Evolutionary conservation across 2,888 invertebrate species (phyloP), one percentile per base, ranked within the genome.

Genomic region (Entomobrya multifasciata): DNA sequence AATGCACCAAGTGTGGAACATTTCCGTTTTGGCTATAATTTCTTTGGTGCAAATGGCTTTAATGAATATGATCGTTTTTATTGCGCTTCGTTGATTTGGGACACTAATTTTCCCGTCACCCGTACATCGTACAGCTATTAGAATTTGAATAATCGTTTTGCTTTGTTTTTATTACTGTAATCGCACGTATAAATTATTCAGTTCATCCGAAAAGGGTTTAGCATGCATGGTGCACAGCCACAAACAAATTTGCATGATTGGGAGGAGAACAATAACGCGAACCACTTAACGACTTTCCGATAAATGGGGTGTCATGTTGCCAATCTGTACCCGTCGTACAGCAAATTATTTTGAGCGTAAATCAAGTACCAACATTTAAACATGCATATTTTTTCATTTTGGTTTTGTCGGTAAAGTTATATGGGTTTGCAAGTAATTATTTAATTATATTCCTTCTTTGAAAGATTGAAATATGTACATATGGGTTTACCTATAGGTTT

Each of bases 251-350:
- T 30, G 13, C 60, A 62, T 62, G 60, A n/a, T 30, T 62, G 30
- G 60, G 60, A 30, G 60, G 27, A 62, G 60, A n/a, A 10, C 22
- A 25, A 57, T 13, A 57, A 57, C 57, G 1, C 25, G 57, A 57
- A 62, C 60, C 30, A 62, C 60, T 62, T 62, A 62, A 30, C 60
- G 30, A 62, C 27, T 62, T 30, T 30, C 60, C n/a, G 27, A 62
- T 30, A 62, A 62, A 15, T 62, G 60, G 27, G n/a, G 30, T 30
- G 55, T 57, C 55, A 57, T 57, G 55, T 57, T 57, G 11, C 22
- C 5, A 8, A 10, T 57, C 22, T 57, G 20, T 17, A 57, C 25
- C 55, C 22, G 6, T 11, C 17, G 17, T 8, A 52, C 4, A 52
- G 1, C 52, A 17, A 4, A 20, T 52, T 52, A n/a, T n/a, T n/a